Percentiles rank a stretch among this genome's conserved stretches.
Evolutionary conservation across 2,797 vertebrate species (phyloP).

Genomic region (Pristis pectinata): DNA sequence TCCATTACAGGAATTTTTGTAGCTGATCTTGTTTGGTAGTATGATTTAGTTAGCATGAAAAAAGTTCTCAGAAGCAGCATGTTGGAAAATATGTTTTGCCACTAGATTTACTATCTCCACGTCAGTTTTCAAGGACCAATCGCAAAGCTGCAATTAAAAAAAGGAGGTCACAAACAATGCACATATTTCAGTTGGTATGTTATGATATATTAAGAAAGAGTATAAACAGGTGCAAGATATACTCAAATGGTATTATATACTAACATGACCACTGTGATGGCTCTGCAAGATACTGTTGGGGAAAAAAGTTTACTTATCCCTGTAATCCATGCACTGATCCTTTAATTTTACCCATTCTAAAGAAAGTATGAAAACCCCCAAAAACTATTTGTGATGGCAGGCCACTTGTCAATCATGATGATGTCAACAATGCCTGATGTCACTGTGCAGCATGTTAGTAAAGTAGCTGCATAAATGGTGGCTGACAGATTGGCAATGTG

Average conservation of each 20-base stretch:
- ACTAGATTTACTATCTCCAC: background rate
- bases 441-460: slow-evolving; percentile 20
- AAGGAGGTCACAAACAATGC: background rate
- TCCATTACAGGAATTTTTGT: background rate
- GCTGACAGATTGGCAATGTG: slow-evolving; percentile 35
- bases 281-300: background rate
- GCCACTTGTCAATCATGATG: slow-evolving; percentile 30
- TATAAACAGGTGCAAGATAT: background rate
- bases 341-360: background rate
- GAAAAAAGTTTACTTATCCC: background rate
- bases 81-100: background rate
- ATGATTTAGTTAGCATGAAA: background rate
- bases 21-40: background rate
- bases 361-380: background rate
- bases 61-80: background rate
- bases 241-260: background rate
- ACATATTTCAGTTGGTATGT: background rate
- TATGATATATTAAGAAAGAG: background rate
- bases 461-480: slow-evolving; percentile 27
- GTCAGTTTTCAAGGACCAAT: too few species aligned
- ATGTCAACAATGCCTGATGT: slow-evolving; percentile 26
- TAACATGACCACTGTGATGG: background rate
- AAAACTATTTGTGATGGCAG: slow-evolving; percentile 29
- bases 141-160: background rate
- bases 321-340: background rate